Percentiles rank a stretch among this genome's conserved stretches.
These are phyloP conservation scores for Podilymbus podiceps DNA, from an alignment of 2,113 vertebrate species.

Conservation along the genomic window DNA sequence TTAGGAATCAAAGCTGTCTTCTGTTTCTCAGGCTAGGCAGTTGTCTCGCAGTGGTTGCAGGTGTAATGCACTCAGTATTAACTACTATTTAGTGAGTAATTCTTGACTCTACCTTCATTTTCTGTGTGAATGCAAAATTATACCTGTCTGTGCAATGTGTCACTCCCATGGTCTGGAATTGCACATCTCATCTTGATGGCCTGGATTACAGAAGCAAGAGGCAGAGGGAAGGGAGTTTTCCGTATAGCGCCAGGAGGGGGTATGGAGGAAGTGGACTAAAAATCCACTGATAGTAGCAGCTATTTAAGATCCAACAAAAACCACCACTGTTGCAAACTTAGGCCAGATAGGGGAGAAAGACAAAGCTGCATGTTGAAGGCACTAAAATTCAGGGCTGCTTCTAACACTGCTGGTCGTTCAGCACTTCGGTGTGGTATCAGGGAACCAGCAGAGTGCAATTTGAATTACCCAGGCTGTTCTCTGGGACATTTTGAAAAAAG, in stretches of 20 bases:
- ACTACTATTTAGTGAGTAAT: not conserved
- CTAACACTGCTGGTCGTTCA: not conserved
- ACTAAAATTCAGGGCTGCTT: not conserved
- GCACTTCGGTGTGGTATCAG: not conserved
- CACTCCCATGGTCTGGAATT: not conserved
- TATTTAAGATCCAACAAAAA: not conserved
- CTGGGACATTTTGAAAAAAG: not conserved
- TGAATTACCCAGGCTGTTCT: not conserved
- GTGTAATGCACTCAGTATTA: not conserved
- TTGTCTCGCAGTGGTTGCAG: not conserved
- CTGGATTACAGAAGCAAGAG: not conserved
- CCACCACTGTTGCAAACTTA: not conserved
- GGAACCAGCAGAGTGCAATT: not conserved
- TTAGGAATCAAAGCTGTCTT: not conserved
- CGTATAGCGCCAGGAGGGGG: rapidly evolving
- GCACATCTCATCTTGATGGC: not conserved
- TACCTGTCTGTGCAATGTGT: not conserved
- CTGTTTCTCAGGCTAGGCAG: not conserved
- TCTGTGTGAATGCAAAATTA: not conserved
- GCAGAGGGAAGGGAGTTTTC: not conserved
- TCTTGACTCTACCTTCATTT: not conserved
- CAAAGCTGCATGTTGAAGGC: not conserved
- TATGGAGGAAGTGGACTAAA: not conserved
- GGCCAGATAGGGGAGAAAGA: not conserved
- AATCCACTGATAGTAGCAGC: not conserved